A percentile compares a stretch with the other conserved stretches of the same genome.
These are phyloP conservation scores for Brenthis hecate DNA, from an alignment of 2,888 invertebrate species.

Conservation along the genomic window DNA sequence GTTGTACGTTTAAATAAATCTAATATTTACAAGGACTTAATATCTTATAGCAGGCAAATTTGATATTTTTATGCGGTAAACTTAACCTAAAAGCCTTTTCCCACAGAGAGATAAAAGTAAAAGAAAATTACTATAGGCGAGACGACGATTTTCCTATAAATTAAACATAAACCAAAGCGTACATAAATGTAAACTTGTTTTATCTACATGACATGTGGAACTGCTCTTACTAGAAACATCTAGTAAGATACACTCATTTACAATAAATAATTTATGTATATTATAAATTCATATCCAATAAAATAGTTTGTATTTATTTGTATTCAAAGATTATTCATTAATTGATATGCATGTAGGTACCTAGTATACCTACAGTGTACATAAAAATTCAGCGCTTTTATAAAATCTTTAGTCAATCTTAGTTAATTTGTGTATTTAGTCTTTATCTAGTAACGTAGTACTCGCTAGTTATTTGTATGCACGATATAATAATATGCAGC, in stretches of 20 bases:
- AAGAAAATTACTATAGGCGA: background rate
- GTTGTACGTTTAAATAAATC: too few species aligned
- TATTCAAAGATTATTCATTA: too few species aligned
- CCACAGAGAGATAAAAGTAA: too few species aligned
- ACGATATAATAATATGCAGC: conserved; percentile 21
- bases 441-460: conserved; percentile 18
- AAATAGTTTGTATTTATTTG: background rate
- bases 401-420: too few species aligned
- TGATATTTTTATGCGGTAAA: too few species aligned
- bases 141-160: background rate
- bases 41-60: too few species aligned
- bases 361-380: too few species aligned
- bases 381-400: too few species aligned
- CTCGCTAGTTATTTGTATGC: conserved; percentile 8
- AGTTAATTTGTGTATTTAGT: background rate
- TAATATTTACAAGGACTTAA: too few species aligned
- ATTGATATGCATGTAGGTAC: too few species aligned
- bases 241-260: background rate
- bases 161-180: background rate
- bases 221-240: conserved; percentile 15
- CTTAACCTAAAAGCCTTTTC: too few species aligned
- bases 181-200: conserved; percentile 11
- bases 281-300: background rate
- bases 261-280: background rate
- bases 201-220: conserved; percentile 13